Evolutionary conservation across 2,888 invertebrate genomes (phyloP), one percentile per base, ranked within the genome.

Genomic region (Andrena dorsata): DNA sequence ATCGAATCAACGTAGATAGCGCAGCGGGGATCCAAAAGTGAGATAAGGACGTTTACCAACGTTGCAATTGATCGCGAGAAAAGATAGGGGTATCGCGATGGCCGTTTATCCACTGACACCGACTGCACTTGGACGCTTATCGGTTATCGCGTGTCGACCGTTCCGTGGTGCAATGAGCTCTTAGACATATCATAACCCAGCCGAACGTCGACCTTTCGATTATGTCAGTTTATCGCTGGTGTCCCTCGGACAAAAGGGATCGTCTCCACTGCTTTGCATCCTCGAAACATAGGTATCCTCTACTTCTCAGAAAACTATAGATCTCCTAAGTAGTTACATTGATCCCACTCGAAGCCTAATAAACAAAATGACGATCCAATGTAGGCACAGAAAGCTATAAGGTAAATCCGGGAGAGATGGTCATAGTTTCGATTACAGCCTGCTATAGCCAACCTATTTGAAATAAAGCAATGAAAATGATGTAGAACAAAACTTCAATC

Each of bases 131-230:
- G 63, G 78, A 76, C 75, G 85, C 86, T 85, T 81, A 74, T 85
- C 81, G 60, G 79, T 81, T 85, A 86, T 85, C 82, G 61, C 71
- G 56, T 80, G 78, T 86, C 87, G 76, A 66, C 30, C 73, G 76
- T 76, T 71, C 68, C 64, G 68, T 56, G 68, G 74, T 69, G 69
- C 69, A 64, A 80, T 66, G 80, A 83, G 72, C 76, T 78, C 71
- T 79, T 75, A 69, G 85, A 85, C 81, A 63, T 64, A 76, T 85
- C 87, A 79, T 85, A 85, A 80, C 80, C 79, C 53, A 49, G 68
- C 70, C 60, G 81, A 87, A 76, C 78, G 76, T 83, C 82, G 80
- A 85, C 85, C 83, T 83, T 82, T 85, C 85, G 83, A 83, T 86
- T 82, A 80, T 71, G 74, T 85, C 81, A 70, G 76, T 82, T 83